Evolutionary conservation across 2,888 invertebrate genomes (phyloP), one percentile per base, ranked within the genome.

Genomic region (Petrophora chlorosata): DNA sequence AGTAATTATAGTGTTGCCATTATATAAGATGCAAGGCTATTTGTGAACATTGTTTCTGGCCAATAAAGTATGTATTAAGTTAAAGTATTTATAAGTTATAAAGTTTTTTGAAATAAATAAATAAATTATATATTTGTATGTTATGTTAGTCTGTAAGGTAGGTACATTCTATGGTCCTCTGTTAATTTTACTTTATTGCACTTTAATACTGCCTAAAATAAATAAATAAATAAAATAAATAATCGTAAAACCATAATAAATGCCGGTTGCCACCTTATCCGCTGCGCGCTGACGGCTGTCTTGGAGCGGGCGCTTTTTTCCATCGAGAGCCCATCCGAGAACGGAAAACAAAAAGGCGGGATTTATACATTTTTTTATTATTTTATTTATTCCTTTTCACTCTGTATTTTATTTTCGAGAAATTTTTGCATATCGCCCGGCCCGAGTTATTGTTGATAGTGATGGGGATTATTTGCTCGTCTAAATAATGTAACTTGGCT

Each of bases 301-400:
- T 90, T 85, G 88, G 85, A 87, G 83, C 89, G 89, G 86, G 82
- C 84, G 83, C 84, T 87, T 90, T 90, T 89, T 86, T 85, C 82
- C 85, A 83, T 80, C 81, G 80, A 82, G 82, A 85, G 83, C 89
- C 88, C 85, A 82, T 83, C 86, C 85, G 83, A 81, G 78, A 80
- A 73, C 79, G 79, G 81, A 75, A 86, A 88, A 89, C 88, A 89
- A 90, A 90, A 90, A 88, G 85, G 80, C 79, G 78, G 87, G 87
- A 89, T 88, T 90, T 89, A 83, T 88, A 84, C 57, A 53, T 79
- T 80, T 54, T 83, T 85, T 85, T 87, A 83, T 86, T 82, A 83
- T 86, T 87, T 89, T 88, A 85, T 89, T 88, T 89, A 86, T 87
- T 82, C 75, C 73, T 77, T 79, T 80, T 81, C 82, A 81, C 83